phyloP scores from a whole-genome alignment of 2,797 vertebrate genomes.

The Hyperoplus immaculatus region DNA sequence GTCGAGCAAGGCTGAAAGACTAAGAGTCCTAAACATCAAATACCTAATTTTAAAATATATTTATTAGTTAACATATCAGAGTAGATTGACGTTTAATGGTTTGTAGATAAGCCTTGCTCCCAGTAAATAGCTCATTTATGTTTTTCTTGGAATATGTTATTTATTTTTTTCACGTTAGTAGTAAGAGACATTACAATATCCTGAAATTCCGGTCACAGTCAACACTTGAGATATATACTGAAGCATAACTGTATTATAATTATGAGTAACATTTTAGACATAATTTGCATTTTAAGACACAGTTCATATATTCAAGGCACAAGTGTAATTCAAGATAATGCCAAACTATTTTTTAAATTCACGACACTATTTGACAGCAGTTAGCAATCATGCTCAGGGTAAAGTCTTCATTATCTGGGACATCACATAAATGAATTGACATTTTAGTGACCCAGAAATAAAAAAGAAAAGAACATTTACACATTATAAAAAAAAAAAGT shows the following conservation, averaged over 20 bases:
- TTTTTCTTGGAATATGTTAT: background rate
- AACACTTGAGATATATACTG: constrained; percentile 16
- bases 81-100: background rate
- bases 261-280: constrained; percentile 26
- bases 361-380: constrained; percentile 9
- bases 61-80: background rate
- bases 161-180: background rate
- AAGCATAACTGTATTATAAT: constrained; percentile 22
- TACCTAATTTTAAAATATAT: background rate
- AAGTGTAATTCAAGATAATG: constrained; percentile 17
- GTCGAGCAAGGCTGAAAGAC: background rate
- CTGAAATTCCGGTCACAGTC: background rate
- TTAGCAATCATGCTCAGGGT: background rate
- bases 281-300: constrained; percentile 53
- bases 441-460: constrained; percentile 62
- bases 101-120: background rate
- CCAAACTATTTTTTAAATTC: constrained; percentile 7
- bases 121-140: background rate
- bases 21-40: background rate
- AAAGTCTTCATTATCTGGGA: constrained; percentile 2
- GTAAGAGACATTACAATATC: constrained; percentile 19
- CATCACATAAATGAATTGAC: background rate
- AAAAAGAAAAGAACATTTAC: constrained; percentile 14
- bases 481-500: background rate
- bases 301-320: constrained; percentile 66